Percentiles rank a stretch among this genome's conserved stretches.
phyloP scores from a whole-genome alignment of 2,113 vertebrate genomes.

The Junco hyemalis region DNA sequence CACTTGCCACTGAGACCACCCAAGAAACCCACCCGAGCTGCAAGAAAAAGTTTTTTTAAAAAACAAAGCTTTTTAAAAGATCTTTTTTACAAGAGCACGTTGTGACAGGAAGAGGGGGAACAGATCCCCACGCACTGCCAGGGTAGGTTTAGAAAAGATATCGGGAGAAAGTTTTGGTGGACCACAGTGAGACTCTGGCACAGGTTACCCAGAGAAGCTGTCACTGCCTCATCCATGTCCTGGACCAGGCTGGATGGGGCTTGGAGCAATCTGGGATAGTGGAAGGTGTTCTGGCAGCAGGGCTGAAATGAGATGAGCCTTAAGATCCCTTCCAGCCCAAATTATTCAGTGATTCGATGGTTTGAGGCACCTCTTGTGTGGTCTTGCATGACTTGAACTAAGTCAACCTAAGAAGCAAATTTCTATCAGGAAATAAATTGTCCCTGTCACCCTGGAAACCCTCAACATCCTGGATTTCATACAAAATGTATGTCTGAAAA shows the following conservation, averaged over 20 bases:
- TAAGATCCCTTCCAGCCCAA: background rate
- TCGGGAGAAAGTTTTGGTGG: background rate
- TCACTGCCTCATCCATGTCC: background rate
- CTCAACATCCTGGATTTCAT: background rate
- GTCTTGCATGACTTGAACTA: background rate
- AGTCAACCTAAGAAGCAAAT: accelerated
- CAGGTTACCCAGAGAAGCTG: background rate
- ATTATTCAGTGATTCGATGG: background rate
- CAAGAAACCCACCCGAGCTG: background rate
- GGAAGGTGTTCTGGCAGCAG: background rate
- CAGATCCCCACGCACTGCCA: background rate
- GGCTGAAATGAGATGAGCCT: background rate
- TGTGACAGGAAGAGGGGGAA: background rate
- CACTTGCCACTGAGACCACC: background rate
- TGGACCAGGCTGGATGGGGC: background rate
- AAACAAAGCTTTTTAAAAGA: background rate
- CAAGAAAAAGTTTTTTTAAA: background rate
- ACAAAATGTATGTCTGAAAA: accelerated
- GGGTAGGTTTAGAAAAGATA: background rate
- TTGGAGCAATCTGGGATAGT: background rate
- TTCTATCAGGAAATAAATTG: background rate
- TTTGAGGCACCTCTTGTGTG: background rate
- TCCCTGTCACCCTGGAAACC: background rate
- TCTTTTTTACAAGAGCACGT: background rate
- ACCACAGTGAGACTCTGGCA: background rate